phyloP scores from a whole-genome alignment of 2,888 invertebrate species.

The Pristionchus fissidentatus region DNA sequence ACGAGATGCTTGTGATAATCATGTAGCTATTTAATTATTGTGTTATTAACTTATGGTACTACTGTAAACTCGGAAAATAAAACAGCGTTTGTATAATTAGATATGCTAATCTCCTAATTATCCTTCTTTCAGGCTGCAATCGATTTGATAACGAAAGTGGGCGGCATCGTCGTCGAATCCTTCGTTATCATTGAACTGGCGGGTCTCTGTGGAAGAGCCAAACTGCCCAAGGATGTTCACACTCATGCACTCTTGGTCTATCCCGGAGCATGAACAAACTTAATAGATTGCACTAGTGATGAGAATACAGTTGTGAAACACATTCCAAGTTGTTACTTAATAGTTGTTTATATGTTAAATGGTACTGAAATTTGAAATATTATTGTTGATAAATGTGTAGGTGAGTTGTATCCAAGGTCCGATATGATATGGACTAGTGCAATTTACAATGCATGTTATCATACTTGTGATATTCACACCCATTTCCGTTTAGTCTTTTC shows the following conservation, averaged over 20 bases:
- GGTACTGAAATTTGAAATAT: background rate
- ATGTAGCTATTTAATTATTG: too few relatives aligned
- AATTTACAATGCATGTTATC: too few relatives aligned
- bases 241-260: conserved; percentile 54
- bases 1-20: too few relatives aligned
- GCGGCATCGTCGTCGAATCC: conserved; percentile 63
- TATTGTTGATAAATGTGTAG: background rate
- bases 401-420: background rate
- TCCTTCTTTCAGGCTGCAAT: conserved; percentile 60
- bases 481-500: too few relatives aligned
- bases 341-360: background rate
- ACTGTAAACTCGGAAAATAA: background rate
- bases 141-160: conserved; percentile 65
- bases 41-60: background rate
- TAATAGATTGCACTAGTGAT: too few relatives aligned
- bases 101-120: background rate
- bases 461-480: too few relatives aligned
- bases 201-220: conserved; percentile 62
- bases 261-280: conserved; percentile 42
- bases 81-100: too few relatives aligned
- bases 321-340: background rate
- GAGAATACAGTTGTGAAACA: too few relatives aligned
- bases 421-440: too few relatives aligned
- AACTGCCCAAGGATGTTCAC: conserved; percentile 55
- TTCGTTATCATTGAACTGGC: conserved; percentile 70